Evolutionary conservation across 2,888 invertebrate species (phyloP).

Genomic region (Myopa testacea): DNA sequence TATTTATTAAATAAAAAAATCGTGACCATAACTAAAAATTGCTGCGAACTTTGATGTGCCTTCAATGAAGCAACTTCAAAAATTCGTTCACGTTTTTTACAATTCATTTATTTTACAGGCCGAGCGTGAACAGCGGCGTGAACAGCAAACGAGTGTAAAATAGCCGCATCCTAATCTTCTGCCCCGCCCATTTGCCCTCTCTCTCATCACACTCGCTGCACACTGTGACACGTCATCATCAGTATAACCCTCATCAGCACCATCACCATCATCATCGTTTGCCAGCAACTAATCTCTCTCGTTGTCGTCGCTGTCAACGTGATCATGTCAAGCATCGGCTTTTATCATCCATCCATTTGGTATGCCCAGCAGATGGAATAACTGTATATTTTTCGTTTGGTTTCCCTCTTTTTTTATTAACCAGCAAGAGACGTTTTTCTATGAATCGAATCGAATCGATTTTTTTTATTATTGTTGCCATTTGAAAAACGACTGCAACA

Average conservation of each 20-base stretch:
- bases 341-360: slow-evolving; percentile 21
- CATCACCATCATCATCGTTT: slow-evolving; percentile 7
- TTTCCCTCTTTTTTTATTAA: neutral
- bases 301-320: slow-evolving; percentile 26
- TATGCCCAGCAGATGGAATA: slow-evolving; percentile 25
- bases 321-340: slow-evolving; percentile 16
- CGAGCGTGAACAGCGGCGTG: no score
- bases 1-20: neutral
- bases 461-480: no score
- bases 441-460: no score
- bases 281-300: slow-evolving; percentile 28
- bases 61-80: no score
- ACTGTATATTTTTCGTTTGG: neutral
- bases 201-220: neutral
- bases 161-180: neutral
- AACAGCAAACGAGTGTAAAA: no score
- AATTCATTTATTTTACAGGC: no score
- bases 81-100: no score
- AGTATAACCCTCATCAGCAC: neutral
- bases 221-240: slow-evolving; percentile 17
- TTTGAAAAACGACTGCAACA: no score
- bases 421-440: no score
- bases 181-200: neutral
- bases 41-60: no score
- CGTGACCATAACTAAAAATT: neutral